A percentile compares a stretch with the other conserved stretches of the same genome.
Evolutionary conservation across 2,888 invertebrate species (phyloP).

Genomic region (Zelleria hepariella): DNA sequence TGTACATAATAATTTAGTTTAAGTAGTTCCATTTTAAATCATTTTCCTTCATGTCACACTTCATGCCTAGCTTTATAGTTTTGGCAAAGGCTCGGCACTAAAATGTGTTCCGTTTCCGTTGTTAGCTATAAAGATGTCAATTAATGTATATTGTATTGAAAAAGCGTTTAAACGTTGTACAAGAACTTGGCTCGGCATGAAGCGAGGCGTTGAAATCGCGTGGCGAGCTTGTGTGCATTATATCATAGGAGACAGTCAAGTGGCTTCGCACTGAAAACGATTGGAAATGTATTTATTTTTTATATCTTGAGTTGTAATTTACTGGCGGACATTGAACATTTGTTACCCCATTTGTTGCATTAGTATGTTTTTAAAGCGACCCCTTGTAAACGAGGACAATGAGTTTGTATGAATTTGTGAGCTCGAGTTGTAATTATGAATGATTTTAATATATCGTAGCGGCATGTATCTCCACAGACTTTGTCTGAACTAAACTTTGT

Average conservation of each 20-base stretch:
- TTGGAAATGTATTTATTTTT: constrained; percentile 26
- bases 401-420: constrained; percentile 19
- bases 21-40: constrained; percentile 50
- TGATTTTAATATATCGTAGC: constrained; percentile 5
- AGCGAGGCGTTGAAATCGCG: constrained; percentile 18
- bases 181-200: neutral
- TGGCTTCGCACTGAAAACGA: constrained; percentile 24
- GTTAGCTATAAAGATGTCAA: neutral
- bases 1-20: constrained; percentile 50
- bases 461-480: neutral
- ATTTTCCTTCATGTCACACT: constrained; percentile 19
- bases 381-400: neutral
- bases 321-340: neutral
- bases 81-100: neutral
- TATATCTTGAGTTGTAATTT: neutral
- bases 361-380: no score
- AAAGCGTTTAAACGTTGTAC: no score
- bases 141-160: no score
- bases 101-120: neutral
- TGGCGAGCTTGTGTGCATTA: constrained; percentile 23
- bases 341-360: no score
- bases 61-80: neutral
- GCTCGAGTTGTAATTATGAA: constrained; percentile 16
- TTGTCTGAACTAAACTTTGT: constrained; percentile 21
- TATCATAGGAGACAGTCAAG: constrained; percentile 11